Evolutionary conservation across 2,797 vertebrate species (phyloP).

Genomic region (Novumbra hubbsi): DNA sequence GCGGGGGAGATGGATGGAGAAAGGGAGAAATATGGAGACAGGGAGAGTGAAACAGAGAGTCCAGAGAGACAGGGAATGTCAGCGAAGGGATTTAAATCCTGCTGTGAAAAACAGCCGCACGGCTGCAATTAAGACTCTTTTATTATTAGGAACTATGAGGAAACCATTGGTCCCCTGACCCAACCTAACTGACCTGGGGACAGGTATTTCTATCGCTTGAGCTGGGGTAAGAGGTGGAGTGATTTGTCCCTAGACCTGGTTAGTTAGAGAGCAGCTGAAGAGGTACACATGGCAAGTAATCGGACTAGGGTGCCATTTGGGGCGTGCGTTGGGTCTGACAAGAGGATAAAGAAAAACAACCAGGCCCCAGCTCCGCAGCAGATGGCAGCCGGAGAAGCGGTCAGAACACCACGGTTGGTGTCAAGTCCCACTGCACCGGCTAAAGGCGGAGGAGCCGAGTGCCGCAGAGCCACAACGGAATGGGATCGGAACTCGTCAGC

Average conservation of each 20-base stretch:
- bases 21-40: not conserved
- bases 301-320: too few species aligned
- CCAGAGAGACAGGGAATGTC: too few species aligned
- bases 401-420: not conserved
- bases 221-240: not conserved
- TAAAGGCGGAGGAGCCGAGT: not conserved
- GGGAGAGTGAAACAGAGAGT: not conserved
- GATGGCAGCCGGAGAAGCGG: not conserved
- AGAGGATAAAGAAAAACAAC: not conserved
- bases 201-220: not conserved
- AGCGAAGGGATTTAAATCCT: too few species aligned
- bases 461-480: not conserved
- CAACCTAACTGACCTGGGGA: not conserved
- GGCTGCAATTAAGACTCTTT: not conserved
- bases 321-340: not conserved
- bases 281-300: too few species aligned
- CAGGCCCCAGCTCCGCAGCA: not conserved
- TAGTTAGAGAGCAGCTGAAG: not conserved
- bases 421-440: not conserved
- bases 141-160: not conserved
- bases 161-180: too few species aligned
- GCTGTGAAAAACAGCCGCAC: too few species aligned
- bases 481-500: too few species aligned
- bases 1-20: constrained; percentile 22
- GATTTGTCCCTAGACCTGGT: not conserved